Evolutionary conservation across 2,888 invertebrate genomes (phyloP).

Genomic region (Piscicola geometra): DNA sequence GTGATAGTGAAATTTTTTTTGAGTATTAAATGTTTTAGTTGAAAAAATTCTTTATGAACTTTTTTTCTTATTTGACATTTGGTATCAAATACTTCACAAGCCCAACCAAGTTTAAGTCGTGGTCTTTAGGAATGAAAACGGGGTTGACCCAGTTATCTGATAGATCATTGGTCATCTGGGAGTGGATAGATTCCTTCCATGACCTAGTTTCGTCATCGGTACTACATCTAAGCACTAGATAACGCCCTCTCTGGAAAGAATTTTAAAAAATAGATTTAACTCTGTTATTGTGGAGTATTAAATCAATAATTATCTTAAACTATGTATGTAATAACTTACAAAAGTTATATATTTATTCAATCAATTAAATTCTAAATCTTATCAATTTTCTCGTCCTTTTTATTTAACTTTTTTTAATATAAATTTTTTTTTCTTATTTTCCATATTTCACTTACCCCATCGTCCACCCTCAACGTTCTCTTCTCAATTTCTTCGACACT

Average conservation of each 20-base stretch:
- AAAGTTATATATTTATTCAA: no score
- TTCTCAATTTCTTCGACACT: slow-evolving; percentile 58
- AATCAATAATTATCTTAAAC: no score
- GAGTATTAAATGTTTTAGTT: no score
- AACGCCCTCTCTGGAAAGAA: slow-evolving; percentile 58
- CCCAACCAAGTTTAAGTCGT: not conserved
- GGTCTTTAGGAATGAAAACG: slow-evolving; percentile 44
- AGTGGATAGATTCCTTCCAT: slow-evolving; percentile 60
- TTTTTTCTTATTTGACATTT: no score
- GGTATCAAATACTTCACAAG: no score
- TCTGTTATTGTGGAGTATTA: no score
- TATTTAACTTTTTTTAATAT: no score
- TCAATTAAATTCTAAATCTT: not conserved
- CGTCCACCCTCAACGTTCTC: slow-evolving; percentile 59
- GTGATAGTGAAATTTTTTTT: no score
- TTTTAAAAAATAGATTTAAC: no score
- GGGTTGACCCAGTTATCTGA: slow-evolving; percentile 59
- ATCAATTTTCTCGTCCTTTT: slow-evolving; percentile 8
- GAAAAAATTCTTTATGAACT: no score
- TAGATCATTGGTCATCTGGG: slow-evolving; percentile 58
- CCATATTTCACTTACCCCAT: slow-evolving; percentile 54
- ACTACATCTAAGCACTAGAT: slow-evolving; percentile 58
- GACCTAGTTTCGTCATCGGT: slow-evolving; percentile 56
- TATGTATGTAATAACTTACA: no score
- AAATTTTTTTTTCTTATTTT: not conserved